phyloP scores from a whole-genome alignment of 1,140 invertebrate genomes.

The Eriosoma lanigerum region DNA sequence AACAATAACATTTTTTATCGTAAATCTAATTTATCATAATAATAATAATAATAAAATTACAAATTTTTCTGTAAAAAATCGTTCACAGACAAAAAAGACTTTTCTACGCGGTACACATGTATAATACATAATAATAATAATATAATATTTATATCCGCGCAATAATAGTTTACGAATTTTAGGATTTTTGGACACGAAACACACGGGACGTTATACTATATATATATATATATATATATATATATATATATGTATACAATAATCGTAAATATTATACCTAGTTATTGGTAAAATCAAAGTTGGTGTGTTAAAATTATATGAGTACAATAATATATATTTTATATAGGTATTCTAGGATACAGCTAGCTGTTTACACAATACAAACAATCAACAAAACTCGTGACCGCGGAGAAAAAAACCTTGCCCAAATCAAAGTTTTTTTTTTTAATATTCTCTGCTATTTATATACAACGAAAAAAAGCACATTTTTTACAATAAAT shows the following conservation, averaged over 20 bases:
- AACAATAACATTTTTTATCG: conserved; percentile 39
- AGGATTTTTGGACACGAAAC: conserved; percentile 27
- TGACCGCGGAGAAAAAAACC: conserved; percentile 6
- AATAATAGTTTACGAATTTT: conserved; percentile 16
- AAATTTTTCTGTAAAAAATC: conserved; percentile 10
- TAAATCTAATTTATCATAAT: conserved; percentile 41
- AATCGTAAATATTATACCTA: conserved; percentile 8
- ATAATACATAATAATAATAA: no score
- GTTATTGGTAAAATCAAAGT: not conserved
- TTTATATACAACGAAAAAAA: conserved; percentile 29
- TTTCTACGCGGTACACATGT: conserved; percentile 1
- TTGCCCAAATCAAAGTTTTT: not conserved
- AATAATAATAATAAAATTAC: conserved; percentile 38
- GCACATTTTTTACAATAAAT: conserved; percentile 21
- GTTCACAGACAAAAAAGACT: conserved; percentile 16
- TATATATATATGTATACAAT: not conserved
- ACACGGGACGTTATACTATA: not conserved
- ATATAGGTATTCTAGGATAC: conserved; percentile 19
- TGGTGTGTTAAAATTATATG: conserved; percentile 7
- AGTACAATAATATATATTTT: not conserved
- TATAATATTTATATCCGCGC: not conserved
- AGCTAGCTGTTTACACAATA: conserved; percentile 17
- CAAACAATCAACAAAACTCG: not conserved
- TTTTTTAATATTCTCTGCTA: not conserved
- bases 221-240: no score